phyloP scores from a whole-genome alignment of 2,888 invertebrate species.

The Oegoconia quadripuncta region DNA sequence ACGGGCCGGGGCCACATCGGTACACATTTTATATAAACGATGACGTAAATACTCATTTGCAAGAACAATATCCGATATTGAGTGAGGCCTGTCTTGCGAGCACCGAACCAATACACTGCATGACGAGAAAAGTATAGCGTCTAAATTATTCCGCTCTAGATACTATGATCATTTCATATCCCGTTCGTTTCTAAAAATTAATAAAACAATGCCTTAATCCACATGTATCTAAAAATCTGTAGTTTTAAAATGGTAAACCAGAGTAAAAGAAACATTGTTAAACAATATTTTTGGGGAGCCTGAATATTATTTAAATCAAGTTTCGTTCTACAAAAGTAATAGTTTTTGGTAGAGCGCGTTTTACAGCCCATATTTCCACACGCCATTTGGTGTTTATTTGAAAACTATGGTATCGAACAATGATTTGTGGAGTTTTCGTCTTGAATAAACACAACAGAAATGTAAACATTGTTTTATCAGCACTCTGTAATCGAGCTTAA shows the following conservation, averaged over 20 bases:
- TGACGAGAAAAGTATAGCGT: constrained; percentile 27
- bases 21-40: constrained; percentile 72
- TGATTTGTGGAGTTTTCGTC: constrained; percentile 4
- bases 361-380: constrained; percentile 6
- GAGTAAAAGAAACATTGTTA: too few species aligned
- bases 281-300: too few species aligned
- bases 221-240: too few species aligned
- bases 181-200: too few species aligned
- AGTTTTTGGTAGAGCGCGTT: constrained; percentile 1
- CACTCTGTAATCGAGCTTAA: too few species aligned
- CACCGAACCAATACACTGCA: constrained; percentile 39
- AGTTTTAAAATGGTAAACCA: too few species aligned
- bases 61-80: constrained; percentile 78
- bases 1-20: constrained; percentile 41
- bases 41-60: constrained; percentile 78
- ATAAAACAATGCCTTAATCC: too few species aligned
- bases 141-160: too few species aligned
- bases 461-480: background rate
- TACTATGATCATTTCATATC: too few species aligned
- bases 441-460: constrained; percentile 3
- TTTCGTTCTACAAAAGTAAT: too few species aligned
- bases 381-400: constrained; percentile 7
- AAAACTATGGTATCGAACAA: constrained; percentile 3
- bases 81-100: constrained; percentile 73
- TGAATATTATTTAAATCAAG: too few species aligned